A percentile compares a stretch with the other conserved stretches of the same genome.
Conservation (phyloP, 2,113 vertebrate species). For the Perca flavescens region DNA sequence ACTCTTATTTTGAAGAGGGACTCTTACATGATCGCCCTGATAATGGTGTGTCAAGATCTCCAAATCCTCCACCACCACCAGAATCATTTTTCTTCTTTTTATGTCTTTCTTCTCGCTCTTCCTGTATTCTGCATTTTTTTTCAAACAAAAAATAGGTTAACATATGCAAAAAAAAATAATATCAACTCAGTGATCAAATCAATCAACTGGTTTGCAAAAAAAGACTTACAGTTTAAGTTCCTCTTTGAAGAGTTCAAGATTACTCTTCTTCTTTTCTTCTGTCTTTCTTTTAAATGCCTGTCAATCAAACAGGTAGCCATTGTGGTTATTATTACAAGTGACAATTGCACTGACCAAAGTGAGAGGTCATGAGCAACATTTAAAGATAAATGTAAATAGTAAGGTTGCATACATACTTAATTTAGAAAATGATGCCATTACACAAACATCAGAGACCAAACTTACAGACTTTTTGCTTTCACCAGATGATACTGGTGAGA, state of each 20-base stretch:
- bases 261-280: conserved; percentile 88
- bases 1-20: neutral
- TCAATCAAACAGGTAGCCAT: conserved; percentile 15
- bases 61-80: conserved; percentile 52
- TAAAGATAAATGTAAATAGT: neutral
- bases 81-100: conserved; percentile 84
- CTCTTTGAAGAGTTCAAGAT: conserved; percentile 87
- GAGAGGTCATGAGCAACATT: neutral
- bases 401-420: neutral
- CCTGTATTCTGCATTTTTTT: conserved; percentile 82
- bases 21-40: conserved; percentile 81
- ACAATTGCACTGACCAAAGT: neutral
- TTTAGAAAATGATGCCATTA: neutral
- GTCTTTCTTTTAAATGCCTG: conserved; percentile 83
- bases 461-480: conserved; percentile 83
- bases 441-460: conserved; percentile 15
- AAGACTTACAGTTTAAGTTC: conserved; percentile 85
- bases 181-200: neutral
- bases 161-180: neutral
- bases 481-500: conserved; percentile 51
- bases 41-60: conserved; percentile 75
- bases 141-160: conserved; percentile 9
- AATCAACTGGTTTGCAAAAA: neutral
- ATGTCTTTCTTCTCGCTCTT: conserved; percentile 86
- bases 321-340: neutral